Base-by-base conservation (phyloP, 2,797 vertebrate genomes). In the Dicrostonyx torquatus region DNA sequence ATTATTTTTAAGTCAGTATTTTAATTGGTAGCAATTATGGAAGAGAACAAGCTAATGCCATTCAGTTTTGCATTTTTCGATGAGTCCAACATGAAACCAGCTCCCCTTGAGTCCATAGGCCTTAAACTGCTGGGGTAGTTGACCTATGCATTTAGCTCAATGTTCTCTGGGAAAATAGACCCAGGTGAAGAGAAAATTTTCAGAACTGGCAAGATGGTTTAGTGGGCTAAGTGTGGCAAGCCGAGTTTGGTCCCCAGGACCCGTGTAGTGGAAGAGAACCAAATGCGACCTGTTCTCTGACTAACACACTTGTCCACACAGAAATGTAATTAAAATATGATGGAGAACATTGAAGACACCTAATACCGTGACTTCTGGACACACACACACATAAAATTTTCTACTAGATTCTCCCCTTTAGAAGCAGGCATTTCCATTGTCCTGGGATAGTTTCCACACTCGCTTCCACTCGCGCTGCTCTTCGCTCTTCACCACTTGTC, bases 31-130 rank as follows among this genome's bases (percentile, higher is more conserved):
- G 77, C 20, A 79, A 55, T 79, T 50, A 82, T 26, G 60, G 55
- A 29, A 40, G 37, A 91, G 6, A 45, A 79, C 70, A 60, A 89
- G 85, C 90, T 40, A 94, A n/a, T 96, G 89, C 87, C 8, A 66
- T 79, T 73, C 64, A 90, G 75, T 60, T 90, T 87, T 78, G 43
- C 53, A 45, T 20, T 43, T 96, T 85, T 73, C 82, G 48, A 45
- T 93, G 37, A 90, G 60, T 95, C 48, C 60, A 86, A 50, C 50
- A 90, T 87, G 40, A 94, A 50, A n/a, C 55, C 68, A 77, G 34
- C 93, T 82, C 50, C 60, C 66, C 58, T 34, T 92, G 53, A 86
- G 37, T 75, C 89, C 45, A 87, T 14, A 93, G 50, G 77, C 20
- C 29, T 34, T 77, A 85, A 95, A 70, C 75, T 83, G 64, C 78